These are phyloP conservation scores for Drosophila bocqueti DNA, from an alignment of 1,140 invertebrate species.

Conservation along the genomic window DNA sequence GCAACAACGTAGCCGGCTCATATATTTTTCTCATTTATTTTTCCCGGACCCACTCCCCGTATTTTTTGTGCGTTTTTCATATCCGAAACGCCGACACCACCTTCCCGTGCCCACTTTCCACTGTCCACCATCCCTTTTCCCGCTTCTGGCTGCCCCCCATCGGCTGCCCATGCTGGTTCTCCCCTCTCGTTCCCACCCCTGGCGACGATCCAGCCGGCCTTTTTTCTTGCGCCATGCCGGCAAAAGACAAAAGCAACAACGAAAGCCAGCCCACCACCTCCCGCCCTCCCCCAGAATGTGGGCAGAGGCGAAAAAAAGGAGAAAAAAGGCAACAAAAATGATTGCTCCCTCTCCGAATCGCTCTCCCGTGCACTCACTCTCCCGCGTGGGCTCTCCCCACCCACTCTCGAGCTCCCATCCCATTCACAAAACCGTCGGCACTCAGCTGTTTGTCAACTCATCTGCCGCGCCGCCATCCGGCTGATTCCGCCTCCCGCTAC, in stretches of 20 bases:
- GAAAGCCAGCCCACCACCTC: slow-evolving; percentile 18
- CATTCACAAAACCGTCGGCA: slow-evolving; percentile 79
- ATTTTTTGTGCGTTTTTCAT: slow-evolving; percentile 83
- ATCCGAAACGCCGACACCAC: slow-evolving; percentile 81
- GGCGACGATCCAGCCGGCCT: slow-evolving; percentile 70
- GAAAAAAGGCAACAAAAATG: slow-evolving; percentile 80
- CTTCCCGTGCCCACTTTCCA: slow-evolving; percentile 11
- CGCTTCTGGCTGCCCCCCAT: slow-evolving; percentile 25
- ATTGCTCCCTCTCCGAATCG: slow-evolving; percentile 54
- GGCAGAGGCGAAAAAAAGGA: slow-evolving; percentile 47
- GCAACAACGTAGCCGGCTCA: slow-evolving; percentile 81
- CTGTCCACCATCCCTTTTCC: slow-evolving; percentile 2
- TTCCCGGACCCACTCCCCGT: slow-evolving; percentile 62
- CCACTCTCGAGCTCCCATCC: slow-evolving; percentile 48
- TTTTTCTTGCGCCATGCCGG: slow-evolving; percentile 76
- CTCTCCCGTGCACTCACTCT: slow-evolving; percentile 6
- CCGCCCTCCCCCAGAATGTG: slow-evolving; percentile 39
- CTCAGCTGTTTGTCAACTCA: slow-evolving; percentile 84
- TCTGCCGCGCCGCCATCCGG: slow-evolving; percentile 77
- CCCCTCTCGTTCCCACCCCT: slow-evolving; percentile 34
- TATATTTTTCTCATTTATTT: slow-evolving; percentile 83
- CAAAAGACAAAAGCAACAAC: slow-evolving; percentile 77
- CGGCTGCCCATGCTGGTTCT: slow-evolving; percentile 13
- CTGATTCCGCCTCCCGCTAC: slow-evolving; percentile 50
- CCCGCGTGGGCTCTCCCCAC: slow-evolving; percentile 2